Base-by-base conservation (phyloP, 2,797 vertebrate species). In the Hydrocynus forskahlii region DNA sequence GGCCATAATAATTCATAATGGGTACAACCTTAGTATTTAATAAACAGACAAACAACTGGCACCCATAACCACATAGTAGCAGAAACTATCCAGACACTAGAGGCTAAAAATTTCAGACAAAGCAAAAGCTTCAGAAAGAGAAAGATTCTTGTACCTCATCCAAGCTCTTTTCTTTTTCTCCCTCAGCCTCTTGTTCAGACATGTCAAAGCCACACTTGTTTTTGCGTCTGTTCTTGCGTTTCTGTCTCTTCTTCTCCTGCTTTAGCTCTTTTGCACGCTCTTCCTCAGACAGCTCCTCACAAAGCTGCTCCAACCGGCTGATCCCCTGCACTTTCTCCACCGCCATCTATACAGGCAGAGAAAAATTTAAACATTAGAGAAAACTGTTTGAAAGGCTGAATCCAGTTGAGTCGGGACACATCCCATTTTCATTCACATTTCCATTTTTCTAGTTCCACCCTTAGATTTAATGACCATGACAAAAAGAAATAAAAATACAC, bases 311-410 rank as follows among this genome's bases (percentile, higher is more conserved):
- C 79, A 99, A 88, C 6, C 97, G 95, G 89, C 97, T 99, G 87
- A 99, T 96, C 54, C 98, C 97, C 90, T 98, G 97, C 88, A 98
- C 96, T 90, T 97, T 97, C 91, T 99, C 98, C 88, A 99, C 97
- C 2, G 97, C 96, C 96, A 97, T 96, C 98, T 99, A 85, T 40
- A 77, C 3, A 48, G 7, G 60, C 1, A 29, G 1, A 43, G 12
- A 71, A 0, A 67, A 52, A 10, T 1, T 55, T 14, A 6, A 13
- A 25, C 10, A 29, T 4, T 62, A 23, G 23, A 2, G 25, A 25
- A 12, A 23, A 23, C n/a, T 19, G 17, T 17, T 55, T 55, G 4
- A 55, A 55, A 55, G 54, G 54, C 1, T 19, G 54, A 5, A n/a
- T n/a, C 54, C 0, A 4, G 6, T 13, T 50, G 9, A 10, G 48